These are phyloP conservation scores for Crypturellus undulatus DNA, from an alignment of 2,113 vertebrate genomes.

Conservation along the genomic window DNA sequence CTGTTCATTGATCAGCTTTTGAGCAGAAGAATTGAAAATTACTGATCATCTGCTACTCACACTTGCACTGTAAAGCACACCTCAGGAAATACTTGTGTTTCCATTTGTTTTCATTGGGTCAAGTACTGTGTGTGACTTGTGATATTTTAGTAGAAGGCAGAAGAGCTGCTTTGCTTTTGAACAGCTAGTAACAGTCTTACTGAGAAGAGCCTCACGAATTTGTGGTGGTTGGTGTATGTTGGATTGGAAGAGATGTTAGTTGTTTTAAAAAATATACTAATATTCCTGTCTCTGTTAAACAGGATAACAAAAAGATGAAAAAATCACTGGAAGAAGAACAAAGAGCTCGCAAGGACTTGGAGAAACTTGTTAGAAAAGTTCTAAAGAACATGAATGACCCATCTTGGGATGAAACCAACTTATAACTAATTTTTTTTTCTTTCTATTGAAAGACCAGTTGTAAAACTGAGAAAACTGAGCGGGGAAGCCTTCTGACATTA, in stretches of 20 bases:
- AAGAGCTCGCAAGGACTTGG: conserved; percentile 92
- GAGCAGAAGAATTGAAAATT: background rate
- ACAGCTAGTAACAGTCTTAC: background rate
- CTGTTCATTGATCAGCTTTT: background rate
- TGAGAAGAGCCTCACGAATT: background rate
- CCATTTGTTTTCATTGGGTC: background rate
- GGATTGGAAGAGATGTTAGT: background rate
- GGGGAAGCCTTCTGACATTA: conserved; percentile 62
- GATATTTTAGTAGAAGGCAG: background rate
- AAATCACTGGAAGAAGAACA: conserved; percentile 95
- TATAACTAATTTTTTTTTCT: conserved; percentile 77
- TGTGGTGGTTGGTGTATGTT: background rate
- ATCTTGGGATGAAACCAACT: conserved; percentile 97
- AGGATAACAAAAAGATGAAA: conserved; percentile 99
- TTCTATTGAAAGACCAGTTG: conserved; percentile 66
- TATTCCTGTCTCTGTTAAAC: conserved; percentile 35
- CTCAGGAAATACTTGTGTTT: background rate
- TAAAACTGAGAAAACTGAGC: conserved; percentile 62
- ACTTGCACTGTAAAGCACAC: background rate
- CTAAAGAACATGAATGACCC: conserved; percentile 95
- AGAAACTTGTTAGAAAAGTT: conserved; percentile 92
- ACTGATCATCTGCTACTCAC: background rate
- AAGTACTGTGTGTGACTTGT: background rate
- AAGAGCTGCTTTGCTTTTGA: background rate
- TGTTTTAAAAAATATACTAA: background rate